A percentile compares a stretch with the other conserved stretches of the same genome.
These are phyloP conservation scores for Tachystola acroxantha DNA, from an alignment of 2,888 invertebrate species.

Conservation along the genomic window DNA sequence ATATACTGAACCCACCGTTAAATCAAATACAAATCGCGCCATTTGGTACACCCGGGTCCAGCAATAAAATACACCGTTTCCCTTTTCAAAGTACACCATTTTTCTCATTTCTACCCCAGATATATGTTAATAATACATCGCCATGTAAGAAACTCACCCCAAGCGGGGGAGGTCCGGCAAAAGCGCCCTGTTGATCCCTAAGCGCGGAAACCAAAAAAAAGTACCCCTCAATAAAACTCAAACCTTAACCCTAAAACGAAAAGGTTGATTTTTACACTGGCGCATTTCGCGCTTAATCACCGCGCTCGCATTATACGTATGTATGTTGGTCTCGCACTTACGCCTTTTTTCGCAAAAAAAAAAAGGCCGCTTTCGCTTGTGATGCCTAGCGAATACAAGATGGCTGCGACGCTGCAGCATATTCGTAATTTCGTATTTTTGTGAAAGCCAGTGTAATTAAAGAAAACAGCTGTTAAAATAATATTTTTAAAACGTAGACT, in stretches of 20 bases:
- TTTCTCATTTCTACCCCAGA: constrained; percentile 31
- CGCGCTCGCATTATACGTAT: constrained; percentile 61
- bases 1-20: neutral
- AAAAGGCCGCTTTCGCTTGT: constrained; percentile 57
- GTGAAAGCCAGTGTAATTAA: no score
- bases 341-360: constrained; percentile 58
- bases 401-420: constrained; percentile 47
- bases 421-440: no score
- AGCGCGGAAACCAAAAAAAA: constrained; percentile 48
- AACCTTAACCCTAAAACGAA: constrained; percentile 15
- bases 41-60: constrained; percentile 30
- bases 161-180: constrained; percentile 60
- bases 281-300: constrained; percentile 53
- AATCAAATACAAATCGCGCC: constrained; percentile 26
- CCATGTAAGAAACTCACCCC: constrained; percentile 68
- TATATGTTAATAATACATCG: constrained; percentile 71
- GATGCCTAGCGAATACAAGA: constrained; percentile 71
- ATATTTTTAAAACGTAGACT: no score
- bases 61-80: constrained; percentile 49
- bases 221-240: constrained; percentile 23
- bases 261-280: constrained; percentile 31
- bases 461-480: no score
- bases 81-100: constrained; percentile 50
- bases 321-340: constrained; percentile 65
- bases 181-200: constrained; percentile 58